These are phyloP conservation scores for Rhinichthys klamathensis DNA, from an alignment of 2,113 vertebrate species.

Conservation along the genomic window DNA sequence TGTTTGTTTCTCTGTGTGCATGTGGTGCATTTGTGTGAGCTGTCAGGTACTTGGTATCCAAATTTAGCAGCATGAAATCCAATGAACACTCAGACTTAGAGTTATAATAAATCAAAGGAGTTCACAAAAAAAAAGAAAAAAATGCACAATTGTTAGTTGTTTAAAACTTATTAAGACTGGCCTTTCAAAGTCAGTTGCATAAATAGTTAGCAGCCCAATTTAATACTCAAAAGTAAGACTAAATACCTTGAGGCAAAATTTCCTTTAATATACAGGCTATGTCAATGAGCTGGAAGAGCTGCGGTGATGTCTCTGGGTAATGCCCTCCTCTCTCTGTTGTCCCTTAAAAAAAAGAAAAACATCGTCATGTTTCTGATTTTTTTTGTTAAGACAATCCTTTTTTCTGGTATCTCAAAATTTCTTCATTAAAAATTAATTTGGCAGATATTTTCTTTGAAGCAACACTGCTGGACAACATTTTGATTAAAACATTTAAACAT, in stretches of 20 bases:
- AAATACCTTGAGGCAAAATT: neutral
- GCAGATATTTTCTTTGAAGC: neutral
- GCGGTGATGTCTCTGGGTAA: neutral
- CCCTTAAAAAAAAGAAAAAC: neutral
- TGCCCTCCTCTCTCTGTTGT: neutral
- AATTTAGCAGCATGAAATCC: constrained; percentile 19
- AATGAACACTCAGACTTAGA: neutral
- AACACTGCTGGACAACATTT: neutral
- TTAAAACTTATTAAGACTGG: neutral
- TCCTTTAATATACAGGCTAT: neutral
- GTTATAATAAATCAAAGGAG: neutral
- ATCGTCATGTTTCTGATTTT: neutral
- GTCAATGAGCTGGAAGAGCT: neutral
- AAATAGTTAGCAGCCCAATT: neutral
- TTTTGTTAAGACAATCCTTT: neutral
- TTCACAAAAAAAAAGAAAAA: neutral
- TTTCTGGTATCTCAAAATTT: neutral
- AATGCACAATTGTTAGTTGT: neutral
- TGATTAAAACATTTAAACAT: too few species aligned
- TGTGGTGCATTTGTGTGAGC: neutral
- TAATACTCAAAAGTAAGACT: neutral
- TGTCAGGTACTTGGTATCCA: constrained; percentile 3
- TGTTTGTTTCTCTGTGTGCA: neutral
- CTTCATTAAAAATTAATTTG: neutral
- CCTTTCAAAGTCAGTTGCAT: neutral